Conservation (phyloP, 1,140 invertebrate species). For the Drosophila jambulina region DNA sequence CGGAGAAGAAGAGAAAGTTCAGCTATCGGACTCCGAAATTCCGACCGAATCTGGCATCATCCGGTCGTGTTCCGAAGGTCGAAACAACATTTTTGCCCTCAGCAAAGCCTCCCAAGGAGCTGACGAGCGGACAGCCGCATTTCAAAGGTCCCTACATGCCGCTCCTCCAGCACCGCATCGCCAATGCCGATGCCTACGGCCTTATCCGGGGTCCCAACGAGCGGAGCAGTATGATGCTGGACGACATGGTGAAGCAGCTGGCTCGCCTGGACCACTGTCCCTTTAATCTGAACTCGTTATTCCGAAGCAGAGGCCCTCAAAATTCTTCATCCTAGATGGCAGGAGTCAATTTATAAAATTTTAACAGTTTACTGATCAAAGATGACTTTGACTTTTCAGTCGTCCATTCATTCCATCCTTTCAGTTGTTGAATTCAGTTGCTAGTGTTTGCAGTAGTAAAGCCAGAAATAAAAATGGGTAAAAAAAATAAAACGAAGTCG, state of each 20-base stretch:
- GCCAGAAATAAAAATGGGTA: conserved; percentile 28
- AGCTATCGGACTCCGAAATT: conserved; percentile 23
- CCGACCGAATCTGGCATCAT: conserved; percentile 7
- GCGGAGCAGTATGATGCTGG: conserved; percentile 22
- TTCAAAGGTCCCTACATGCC: conserved; percentile 50
- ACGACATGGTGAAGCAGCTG: conserved; percentile 38
- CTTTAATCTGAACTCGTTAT: conserved; percentile 21
- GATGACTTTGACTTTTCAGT: conserved; percentile 6
- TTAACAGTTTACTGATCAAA: neutral
- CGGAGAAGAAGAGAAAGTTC: conserved; percentile 20
- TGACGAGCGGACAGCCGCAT: conserved; percentile 34
- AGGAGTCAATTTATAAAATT: conserved; percentile 6
- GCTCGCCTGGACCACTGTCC: conserved; percentile 22
- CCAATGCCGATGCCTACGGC: conserved; percentile 43
- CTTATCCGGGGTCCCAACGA: conserved; percentile 20
- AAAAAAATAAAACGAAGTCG: conserved; percentile 36
- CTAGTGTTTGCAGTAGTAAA: neutral
- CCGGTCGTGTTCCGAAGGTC: neutral
- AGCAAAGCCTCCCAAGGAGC: conserved; percentile 11
- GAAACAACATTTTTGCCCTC: conserved; percentile 2
- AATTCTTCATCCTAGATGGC: conserved; percentile 9
- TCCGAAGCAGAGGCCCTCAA: conserved; percentile 3
- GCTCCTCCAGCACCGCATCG: conserved; percentile 38
- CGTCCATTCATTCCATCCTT: neutral
- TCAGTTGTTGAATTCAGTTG: neutral